Evolutionary conservation across 2,113 vertebrate genomes (phyloP), one percentile per base, ranked within the genome.

Genomic region (Menidia beryllina): DNA sequence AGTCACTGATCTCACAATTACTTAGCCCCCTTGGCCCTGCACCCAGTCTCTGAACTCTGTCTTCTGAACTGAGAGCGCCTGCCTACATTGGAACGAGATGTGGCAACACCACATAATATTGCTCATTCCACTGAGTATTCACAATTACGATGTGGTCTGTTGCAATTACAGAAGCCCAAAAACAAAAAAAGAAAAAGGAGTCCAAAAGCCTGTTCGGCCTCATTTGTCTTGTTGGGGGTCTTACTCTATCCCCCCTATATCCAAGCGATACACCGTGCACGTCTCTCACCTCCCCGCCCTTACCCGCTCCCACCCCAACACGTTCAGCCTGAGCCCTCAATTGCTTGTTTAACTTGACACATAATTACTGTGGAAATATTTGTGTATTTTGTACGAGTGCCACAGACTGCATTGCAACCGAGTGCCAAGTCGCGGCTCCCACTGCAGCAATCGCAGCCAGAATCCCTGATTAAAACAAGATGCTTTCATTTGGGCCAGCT

Each of bases 341-440:
- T 92, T 91, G 90, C 94, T 94, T 93, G 93, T 93, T 94, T 93
- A 90, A 93, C 91, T 91, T 94, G 93, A 93, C 91, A 93, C 90
- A 89, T 93, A 94, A 94, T 94, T 93, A 94, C 92, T 88, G 87
- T 92, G 91, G 89, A 94, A 93, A 93, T 93, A 93, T 94, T 93
- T 93, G 93, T 94, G 92, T 93, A 93, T 93, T 91, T 94, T 92
- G 92, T 93, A 93, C 75, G 86, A 88, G 91, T 93, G 93, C 93
- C 92, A 92, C 81, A 80, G 86, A 80, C 89, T 82, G 91, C 86
- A 66, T 84, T 86, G 83, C 58, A 52, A 88, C 83, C 26, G 58
- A 82, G 86, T 94, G 94, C 93, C 93, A 94, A 92, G 88, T 89
- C 86, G 65, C 88, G 87, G 92, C 91, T 91, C 91, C 87, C 87